Conservation (phyloP, 2,113 vertebrate species). For the Rana temporaria region DNA sequence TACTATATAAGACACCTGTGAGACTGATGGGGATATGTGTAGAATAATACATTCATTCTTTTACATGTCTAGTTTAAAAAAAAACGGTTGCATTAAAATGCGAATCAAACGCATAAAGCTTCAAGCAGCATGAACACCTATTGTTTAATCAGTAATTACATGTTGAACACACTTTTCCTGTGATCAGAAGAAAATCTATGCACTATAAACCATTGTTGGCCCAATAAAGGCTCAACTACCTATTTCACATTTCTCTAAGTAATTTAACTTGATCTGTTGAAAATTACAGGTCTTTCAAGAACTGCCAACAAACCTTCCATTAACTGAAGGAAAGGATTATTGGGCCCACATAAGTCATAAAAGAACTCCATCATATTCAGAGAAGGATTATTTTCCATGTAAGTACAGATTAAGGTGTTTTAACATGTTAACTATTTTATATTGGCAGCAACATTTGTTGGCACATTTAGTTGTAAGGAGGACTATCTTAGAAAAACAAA, state of each 20-base stretch:
- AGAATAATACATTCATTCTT: neutral
- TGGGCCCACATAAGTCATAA: slow-evolving; percentile 55
- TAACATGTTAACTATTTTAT: slow-evolving; percentile 58
- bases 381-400: slow-evolving; percentile 20
- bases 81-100: neutral
- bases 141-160: slow-evolving; percentile 43
- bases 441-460: slow-evolving; percentile 51
- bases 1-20: slow-evolving; percentile 32
- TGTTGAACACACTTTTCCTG: slow-evolving; percentile 12
- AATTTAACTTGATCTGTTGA: slow-evolving; percentile 68
- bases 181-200: slow-evolving; percentile 33
- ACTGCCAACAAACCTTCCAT: slow-evolving; percentile 64
- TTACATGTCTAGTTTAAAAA: neutral
- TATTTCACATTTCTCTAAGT: slow-evolving; percentile 54
- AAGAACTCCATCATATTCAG: slow-evolving; percentile 57
- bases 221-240: slow-evolving; percentile 37
- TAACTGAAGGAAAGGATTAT: slow-evolving; percentile 64
- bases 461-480: slow-evolving; percentile 28
- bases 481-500: too few species aligned
- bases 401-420: slow-evolving; percentile 61
- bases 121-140: neutral
- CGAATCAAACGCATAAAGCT: slow-evolving; percentile 1
- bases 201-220: slow-evolving; percentile 41
- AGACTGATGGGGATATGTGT: neutral
- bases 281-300: slow-evolving; percentile 35